Evolutionary conservation across 2,113 vertebrate species (phyloP).

Genomic region (Esox niger): DNA sequence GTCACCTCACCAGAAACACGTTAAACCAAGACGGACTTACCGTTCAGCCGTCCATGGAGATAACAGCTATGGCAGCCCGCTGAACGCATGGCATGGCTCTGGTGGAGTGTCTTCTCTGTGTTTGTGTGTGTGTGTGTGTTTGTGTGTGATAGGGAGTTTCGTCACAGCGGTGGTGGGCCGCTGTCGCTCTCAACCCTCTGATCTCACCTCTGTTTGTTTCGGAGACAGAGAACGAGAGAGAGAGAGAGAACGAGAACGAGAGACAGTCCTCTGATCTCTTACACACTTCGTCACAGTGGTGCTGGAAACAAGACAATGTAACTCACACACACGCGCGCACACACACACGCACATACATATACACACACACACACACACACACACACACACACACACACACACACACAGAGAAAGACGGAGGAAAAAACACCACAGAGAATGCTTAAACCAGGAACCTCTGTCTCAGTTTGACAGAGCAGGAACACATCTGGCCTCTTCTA

Average conservation of each 20-base stretch:
- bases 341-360: not conserved
- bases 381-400: slow-evolving; percentile 4
- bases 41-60: not conserved
- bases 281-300: slow-evolving; percentile 63
- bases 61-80: not conserved
- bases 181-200: slow-evolving; percentile 9
- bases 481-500: too few species aligned
- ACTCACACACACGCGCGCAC: not conserved
- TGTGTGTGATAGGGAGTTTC: slow-evolving; percentile 20
- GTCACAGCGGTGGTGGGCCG: slow-evolving; percentile 32
- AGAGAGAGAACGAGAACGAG: slow-evolving; percentile 2
- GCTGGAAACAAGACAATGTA: slow-evolving; percentile 56
- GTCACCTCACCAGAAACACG: too few species aligned
- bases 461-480: too few species aligned
- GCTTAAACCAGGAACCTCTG: too few species aligned
- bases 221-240: too few species aligned
- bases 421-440: not conserved
- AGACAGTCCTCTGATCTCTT: too few species aligned
- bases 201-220: slow-evolving; percentile 12
- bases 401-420: slow-evolving; percentile 1
- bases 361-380: slow-evolving; percentile 13
- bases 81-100: too few species aligned
- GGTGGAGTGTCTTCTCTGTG: not conserved
- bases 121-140: slow-evolving; percentile 39
- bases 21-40: too few species aligned